Evolutionary conservation across 1,140 invertebrate genomes (phyloP).

Genomic region (Pectinophora gossypiella): DNA sequence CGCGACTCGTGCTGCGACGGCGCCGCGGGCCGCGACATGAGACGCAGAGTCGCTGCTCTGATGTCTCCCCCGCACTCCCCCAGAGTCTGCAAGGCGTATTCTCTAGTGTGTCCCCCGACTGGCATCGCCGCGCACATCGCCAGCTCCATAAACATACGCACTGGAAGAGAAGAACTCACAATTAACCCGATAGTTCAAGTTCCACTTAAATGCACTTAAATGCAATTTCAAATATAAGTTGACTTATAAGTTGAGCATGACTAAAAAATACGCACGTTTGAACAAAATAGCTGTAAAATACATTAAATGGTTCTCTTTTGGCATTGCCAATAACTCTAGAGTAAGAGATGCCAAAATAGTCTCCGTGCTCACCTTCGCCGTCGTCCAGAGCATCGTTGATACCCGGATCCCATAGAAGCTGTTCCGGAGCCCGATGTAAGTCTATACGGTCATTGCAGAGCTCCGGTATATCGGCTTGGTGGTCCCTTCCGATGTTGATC

Average conservation of each 20-base stretch:
- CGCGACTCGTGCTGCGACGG: constrained; percentile 85
- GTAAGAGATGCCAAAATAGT: no score
- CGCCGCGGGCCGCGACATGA: constrained; percentile 85
- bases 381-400: constrained; percentile 82
- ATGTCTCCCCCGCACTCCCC: constrained; percentile 91
- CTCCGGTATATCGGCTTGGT: constrained; percentile 89
- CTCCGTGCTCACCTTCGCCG: constrained; percentile 89
- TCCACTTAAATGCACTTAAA: no score
- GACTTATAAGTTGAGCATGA: no score
- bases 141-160: constrained; percentile 93
- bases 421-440: constrained; percentile 77
- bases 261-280: no score
- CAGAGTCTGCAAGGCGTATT: constrained; percentile 94
- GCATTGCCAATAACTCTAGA: no score
- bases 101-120: constrained; percentile 94
- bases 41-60: constrained; percentile 89
- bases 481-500: constrained; percentile 93
- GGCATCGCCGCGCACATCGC: constrained; percentile 94
- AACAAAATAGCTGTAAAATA: no score
- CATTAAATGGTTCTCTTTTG: no score
- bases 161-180: constrained; percentile 74
- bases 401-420: constrained; percentile 91
- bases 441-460: constrained; percentile 71
- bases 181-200: no score
- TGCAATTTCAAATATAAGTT: no score